These are phyloP conservation scores for Zaprionus bogoriensis DNA, from an alignment of 2,888 invertebrate genomes.

Conservation along the genomic window DNA sequence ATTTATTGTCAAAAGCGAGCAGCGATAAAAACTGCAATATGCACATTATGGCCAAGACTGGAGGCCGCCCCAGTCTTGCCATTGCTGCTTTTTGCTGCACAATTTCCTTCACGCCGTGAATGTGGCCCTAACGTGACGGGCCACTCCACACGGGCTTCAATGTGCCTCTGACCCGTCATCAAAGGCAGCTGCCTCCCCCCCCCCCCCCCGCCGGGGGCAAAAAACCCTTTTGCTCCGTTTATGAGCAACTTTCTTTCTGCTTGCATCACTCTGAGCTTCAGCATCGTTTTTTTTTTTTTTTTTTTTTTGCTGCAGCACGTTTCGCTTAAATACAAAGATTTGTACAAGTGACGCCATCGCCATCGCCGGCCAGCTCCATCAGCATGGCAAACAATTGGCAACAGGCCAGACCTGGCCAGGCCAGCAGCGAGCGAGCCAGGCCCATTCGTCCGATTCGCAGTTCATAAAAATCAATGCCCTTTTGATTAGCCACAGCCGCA, in stretches of 20 bases:
- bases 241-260: slow-evolving; percentile 72
- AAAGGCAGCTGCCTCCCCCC: not conserved
- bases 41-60: slow-evolving; percentile 66
- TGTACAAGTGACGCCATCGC: slow-evolving; percentile 66
- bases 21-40: slow-evolving; percentile 62
- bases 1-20: slow-evolving; percentile 69
- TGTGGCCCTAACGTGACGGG: slow-evolving; percentile 69
- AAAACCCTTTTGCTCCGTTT: slow-evolving; percentile 63
- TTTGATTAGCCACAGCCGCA: slow-evolving; percentile 72
- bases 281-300: slow-evolving; percentile 1
- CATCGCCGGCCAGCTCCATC: slow-evolving; percentile 26
- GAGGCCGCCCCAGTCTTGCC: slow-evolving; percentile 46
- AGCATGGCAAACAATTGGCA: slow-evolving; percentile 42
- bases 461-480: slow-evolving; percentile 77
- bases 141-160: slow-evolving; percentile 43
- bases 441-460: slow-evolving; percentile 50
- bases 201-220: too few species aligned
- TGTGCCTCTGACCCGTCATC: slow-evolving; percentile 65
- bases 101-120: slow-evolving; percentile 18
- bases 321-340: slow-evolving; percentile 74
- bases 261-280: slow-evolving; percentile 60
- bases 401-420: slow-evolving; percentile 15
- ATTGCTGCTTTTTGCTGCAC: too few species aligned
- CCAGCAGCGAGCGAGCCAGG: slow-evolving; percentile 29
- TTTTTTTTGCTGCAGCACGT: slow-evolving; percentile 54